Evolutionary conservation across 2,113 vertebrate species (phyloP).

Genomic region (Tretioscincus oriximinensis): DNA sequence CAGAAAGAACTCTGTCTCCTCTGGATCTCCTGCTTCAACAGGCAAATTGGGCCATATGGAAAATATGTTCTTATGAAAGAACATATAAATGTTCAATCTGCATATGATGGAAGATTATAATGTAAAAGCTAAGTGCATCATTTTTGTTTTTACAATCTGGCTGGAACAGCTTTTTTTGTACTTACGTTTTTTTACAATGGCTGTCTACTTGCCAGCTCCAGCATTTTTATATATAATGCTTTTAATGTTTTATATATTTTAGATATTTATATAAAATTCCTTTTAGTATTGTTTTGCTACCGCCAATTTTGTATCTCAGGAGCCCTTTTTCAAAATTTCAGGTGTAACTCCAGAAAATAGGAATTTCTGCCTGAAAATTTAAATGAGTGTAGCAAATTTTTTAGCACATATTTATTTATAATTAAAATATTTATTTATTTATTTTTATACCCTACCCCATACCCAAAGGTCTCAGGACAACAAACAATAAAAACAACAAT

Average conservation of each 20-base stretch:
- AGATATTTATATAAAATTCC: background rate
- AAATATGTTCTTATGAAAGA: conserved; percentile 32
- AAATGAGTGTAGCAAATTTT: background rate
- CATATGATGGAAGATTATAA: conserved; percentile 27
- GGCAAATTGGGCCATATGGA: conserved; percentile 40
- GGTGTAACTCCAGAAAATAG: background rate
- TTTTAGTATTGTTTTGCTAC: background rate
- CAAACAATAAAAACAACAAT: too few species aligned
- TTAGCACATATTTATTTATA: background rate
- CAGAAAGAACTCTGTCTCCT: conserved; percentile 27
- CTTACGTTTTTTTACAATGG: background rate
- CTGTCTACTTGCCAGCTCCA: background rate
- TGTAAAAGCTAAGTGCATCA: background rate
- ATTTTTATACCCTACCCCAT: too few species aligned
- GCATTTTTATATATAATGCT: background rate
- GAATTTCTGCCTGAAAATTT: background rate
- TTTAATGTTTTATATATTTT: too few species aligned
- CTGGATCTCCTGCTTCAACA: conserved; percentile 24
- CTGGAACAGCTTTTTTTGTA: background rate
- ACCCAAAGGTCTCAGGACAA: too few species aligned
- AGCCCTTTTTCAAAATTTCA: background rate
- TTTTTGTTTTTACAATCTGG: background rate
- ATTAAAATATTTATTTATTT: too few species aligned
- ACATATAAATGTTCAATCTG: conserved; percentile 16
- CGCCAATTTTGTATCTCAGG: background rate